Percentiles rank a stretch among this genome's conserved stretches.
Evolutionary conservation across 2,888 invertebrate species (phyloP).

Genomic region (Mongoloraphidia duomilia): DNA sequence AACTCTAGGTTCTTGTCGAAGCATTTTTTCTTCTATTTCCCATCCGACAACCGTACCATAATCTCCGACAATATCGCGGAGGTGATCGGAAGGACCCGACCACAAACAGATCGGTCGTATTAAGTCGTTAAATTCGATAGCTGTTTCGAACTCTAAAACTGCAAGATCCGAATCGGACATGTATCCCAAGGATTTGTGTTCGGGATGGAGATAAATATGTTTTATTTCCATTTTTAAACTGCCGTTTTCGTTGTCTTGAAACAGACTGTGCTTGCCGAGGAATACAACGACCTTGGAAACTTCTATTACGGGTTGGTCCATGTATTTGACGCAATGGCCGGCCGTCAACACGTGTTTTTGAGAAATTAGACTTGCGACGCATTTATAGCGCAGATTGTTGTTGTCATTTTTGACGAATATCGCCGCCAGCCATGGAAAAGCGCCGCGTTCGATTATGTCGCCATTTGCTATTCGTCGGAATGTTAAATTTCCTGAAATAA

Average conservation of each 20-base stretch:
- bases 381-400: conserved; percentile 23
- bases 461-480: too few species aligned
- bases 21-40: background rate
- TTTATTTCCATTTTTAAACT: background rate
- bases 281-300: background rate
- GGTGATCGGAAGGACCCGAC: background rate
- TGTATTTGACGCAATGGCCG: background rate
- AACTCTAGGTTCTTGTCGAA: background rate
- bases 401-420: conserved; percentile 39
- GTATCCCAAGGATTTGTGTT: background rate
- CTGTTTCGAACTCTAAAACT: background rate
- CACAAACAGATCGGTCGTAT: conserved; percentile 2
- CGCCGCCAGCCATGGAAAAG: conserved; percentile 56
- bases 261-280: conserved; percentile 1
- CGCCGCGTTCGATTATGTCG: conserved; percentile 24
- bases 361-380: conserved; percentile 27
- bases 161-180: conserved; percentile 1
- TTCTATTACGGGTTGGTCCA: background rate
- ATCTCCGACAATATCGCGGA: too few species aligned
- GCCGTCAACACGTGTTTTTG: conserved; percentile 21
- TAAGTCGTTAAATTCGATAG: conserved; percentile 1
- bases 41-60: conserved; percentile 7
- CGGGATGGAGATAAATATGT: background rate
- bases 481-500: too few species aligned
- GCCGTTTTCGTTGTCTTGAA: background rate